Conservation (phyloP, 2,888 invertebrate genomes). For the Mamestra brassicae region DNA sequence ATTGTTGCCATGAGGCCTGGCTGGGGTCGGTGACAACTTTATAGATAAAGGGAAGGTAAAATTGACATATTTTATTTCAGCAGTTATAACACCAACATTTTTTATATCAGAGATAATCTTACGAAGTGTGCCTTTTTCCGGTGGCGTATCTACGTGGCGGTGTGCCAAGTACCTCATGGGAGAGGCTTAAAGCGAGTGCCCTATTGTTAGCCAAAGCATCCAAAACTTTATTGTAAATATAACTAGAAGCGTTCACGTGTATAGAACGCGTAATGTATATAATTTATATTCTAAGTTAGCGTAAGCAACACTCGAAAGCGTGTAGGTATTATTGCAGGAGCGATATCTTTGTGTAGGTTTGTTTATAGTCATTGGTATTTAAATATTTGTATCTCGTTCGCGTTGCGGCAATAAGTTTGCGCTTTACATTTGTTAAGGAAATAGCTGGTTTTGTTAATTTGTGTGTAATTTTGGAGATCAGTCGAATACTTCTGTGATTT, state of each 20-base stretch:
- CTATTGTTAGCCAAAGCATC: conserved; percentile 89
- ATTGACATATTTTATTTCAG: background rate
- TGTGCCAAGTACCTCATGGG: conserved; percentile 61
- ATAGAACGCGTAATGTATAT: conserved; percentile 76
- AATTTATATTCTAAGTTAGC: conserved; percentile 69
- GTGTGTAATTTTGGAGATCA: conserved; percentile 27
- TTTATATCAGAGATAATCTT: background rate
- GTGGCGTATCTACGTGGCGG: background rate
- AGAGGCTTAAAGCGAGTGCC: conserved; percentile 75
- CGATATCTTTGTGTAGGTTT: conserved; percentile 57
- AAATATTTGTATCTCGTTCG: conserved; percentile 49
- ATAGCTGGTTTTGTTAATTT: conserved; percentile 29
- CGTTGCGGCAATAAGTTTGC: conserved; percentile 51
- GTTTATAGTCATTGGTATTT: conserved; percentile 66
- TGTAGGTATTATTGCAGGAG: conserved; percentile 64
- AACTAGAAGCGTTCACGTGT: conserved; percentile 72
- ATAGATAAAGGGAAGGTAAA: background rate
- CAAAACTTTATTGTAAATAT: conserved; percentile 89
- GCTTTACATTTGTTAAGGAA: conserved; percentile 40
- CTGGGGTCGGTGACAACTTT: conserved; percentile 47
- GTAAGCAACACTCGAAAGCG: conserved; percentile 63
- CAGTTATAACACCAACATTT: background rate
- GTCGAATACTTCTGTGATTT: conserved; percentile 66
- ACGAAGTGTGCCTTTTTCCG: no score
- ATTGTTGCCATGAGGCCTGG: conserved; percentile 41